phyloP scores from a whole-genome alignment of 2,113 vertebrate genomes.

The Gambusia affinis region DNA sequence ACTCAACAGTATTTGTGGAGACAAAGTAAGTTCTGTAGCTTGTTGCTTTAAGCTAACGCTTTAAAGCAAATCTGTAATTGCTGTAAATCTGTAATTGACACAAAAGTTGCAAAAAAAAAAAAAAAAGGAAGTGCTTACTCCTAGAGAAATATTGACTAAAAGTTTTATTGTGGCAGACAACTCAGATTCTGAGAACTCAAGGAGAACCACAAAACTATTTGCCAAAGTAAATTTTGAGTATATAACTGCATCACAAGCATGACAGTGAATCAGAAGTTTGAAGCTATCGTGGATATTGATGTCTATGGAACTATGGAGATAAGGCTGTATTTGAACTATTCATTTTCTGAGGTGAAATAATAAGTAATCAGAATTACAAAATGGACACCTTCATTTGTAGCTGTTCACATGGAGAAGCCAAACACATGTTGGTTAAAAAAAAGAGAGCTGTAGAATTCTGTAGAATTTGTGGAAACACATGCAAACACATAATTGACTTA shows the following conservation, averaged over 20 bases:
- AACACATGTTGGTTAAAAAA: too few relatives aligned
- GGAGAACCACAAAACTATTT: neutral
- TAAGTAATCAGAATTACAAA: too few relatives aligned
- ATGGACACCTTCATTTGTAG: too few relatives aligned
- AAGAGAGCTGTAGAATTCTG: too few relatives aligned
- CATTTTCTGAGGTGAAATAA: too few relatives aligned
- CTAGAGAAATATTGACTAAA: neutral
- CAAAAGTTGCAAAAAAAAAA: neutral
- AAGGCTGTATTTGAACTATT: too few relatives aligned
- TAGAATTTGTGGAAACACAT: too few relatives aligned
- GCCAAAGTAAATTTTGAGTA: neutral
- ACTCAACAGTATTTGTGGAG: conserved; percentile 13
- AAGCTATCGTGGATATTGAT: too few relatives aligned
- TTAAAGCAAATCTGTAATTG: neutral
- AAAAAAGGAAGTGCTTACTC: neutral
- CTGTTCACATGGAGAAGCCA: too few relatives aligned
- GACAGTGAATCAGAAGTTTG: conserved; percentile 2
- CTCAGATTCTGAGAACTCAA: neutral
- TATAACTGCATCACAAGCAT: neutral
- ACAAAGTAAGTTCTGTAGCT: neutral
- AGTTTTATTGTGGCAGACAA: neutral
- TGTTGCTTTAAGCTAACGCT: neutral
- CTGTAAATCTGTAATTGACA: neutral
- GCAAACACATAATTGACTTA: too few relatives aligned
- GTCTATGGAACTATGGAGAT: too few relatives aligned